Evolutionary conservation across 2,797 vertebrate species (phyloP), one percentile per base, ranked within the genome.

Genomic region (Setipinna tenuifilis): DNA sequence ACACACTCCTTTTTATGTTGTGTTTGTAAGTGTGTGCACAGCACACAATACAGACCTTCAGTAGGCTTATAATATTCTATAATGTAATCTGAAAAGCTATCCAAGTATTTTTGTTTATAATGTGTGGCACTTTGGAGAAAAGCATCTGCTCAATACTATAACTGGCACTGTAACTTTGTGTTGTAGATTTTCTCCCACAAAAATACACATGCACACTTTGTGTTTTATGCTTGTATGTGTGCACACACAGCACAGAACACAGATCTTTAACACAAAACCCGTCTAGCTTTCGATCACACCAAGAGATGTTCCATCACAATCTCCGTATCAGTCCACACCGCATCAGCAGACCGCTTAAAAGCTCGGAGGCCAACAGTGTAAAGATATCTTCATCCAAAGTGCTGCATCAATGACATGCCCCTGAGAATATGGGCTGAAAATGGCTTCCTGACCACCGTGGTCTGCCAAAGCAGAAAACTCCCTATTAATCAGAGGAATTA

Each of bases 381-480:
- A 44, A 78, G 35, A 21, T 6, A 78, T 19, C 35, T 19, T 21
- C 17, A 71, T 71, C 25, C 31, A 35, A 35, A 71, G 14, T 3
- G 14, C 14, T 7, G 28, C 68, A 71, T 17, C 68, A 35, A 12
- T 16, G 68, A 71, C 68, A 31, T 71, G 28, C 68, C 68, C 68
- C 68, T 71, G 31, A 35, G 68, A 71, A 71, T 71, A 71, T 35
- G 68, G 68, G 25, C 28, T 21, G 71, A 44, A 21, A 44, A 41
- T 78, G 31, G 71, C 17, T 10, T 78, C 17, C 19, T 44, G 35
- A 78, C 71, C 71, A 44, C 31, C 19, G 31, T 2, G 71, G 71
- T 41, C 17, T 78, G 35, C 71, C 71, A 78, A 78, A 78, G 71
- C 16, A 78, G 71, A 78, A 65, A 78, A 78, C 71, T 19, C 35